Percentiles rank a stretch among this genome's conserved stretches.
Evolutionary conservation across 2,888 invertebrate genomes (phyloP).

Genomic region (Agrotis ipsilon): DNA sequence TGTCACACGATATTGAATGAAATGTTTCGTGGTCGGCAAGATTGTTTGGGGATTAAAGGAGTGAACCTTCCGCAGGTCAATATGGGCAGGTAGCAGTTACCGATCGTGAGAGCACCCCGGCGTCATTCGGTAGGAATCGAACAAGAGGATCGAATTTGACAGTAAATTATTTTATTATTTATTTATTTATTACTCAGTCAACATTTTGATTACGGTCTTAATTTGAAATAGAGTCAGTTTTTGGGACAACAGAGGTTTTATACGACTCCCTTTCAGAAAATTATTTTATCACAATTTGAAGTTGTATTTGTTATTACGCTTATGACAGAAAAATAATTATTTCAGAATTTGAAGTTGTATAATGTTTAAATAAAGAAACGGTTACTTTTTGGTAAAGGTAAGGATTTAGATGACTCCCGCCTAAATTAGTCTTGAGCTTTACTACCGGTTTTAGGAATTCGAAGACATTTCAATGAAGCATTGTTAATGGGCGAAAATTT

Average conservation of each 20-base stretch:
- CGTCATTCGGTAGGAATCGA: slow-evolving; percentile 34
- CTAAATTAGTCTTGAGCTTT: not conserved
- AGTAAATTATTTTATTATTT: slow-evolving; percentile 9
- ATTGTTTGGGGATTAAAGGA: slow-evolving; percentile 81
- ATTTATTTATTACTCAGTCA: not conserved
- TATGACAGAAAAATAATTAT: not conserved
- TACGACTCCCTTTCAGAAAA: not conserved
- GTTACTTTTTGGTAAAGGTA: not conserved
- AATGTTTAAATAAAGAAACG: too few species aligned
- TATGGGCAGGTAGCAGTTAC: slow-evolving; percentile 83
- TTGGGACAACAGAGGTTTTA: not conserved
- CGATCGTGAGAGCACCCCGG: slow-evolving; percentile 48
- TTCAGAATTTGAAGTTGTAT: not conserved
- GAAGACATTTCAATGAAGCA: not conserved
- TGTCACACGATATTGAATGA: slow-evolving; percentile 72
- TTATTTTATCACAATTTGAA: not conserved
- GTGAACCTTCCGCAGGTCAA: slow-evolving; percentile 83
- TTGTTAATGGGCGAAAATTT: not conserved
- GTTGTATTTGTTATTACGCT: not conserved
- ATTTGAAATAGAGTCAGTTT: not conserved
- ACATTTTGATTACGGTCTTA: not conserved
- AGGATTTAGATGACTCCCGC: not conserved
- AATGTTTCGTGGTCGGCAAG: slow-evolving; percentile 82
- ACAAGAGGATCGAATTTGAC: slow-evolving; percentile 5
- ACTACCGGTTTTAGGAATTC: not conserved